Conservation (phyloP, 2,797 vertebrate species). For the Pantherophis vulpinus region DNA sequence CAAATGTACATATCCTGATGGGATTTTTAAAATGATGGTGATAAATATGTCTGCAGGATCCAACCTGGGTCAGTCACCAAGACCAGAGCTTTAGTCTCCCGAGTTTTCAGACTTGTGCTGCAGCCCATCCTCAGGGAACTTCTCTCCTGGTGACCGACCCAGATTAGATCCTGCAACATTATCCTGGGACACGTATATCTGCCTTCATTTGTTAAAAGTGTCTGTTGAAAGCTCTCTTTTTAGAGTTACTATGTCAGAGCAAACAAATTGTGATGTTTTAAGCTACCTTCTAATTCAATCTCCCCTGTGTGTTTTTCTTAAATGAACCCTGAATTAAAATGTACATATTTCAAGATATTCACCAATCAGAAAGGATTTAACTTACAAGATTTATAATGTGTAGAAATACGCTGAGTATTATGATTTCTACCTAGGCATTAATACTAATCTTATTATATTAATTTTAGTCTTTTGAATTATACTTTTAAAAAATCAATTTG, state of each 20-base stretch:
- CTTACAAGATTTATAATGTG: neutral
- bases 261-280: conserved; percentile 16
- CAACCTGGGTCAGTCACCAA: neutral
- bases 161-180: neutral
- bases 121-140: neutral
- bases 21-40: neutral
- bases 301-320: neutral
- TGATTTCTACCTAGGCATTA: neutral
- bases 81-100: neutral
- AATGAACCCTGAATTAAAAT: neutral
- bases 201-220: neutral
- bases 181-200: neutral
- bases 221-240: neutral
- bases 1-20: neutral
- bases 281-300: conserved; percentile 14
- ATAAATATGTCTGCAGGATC: neutral
- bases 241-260: conserved; percentile 12
- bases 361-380: neutral
- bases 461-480: neutral
- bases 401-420: neutral
- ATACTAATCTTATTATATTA: neutral
- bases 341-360: neutral
- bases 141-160: neutral
- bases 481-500: neutral
- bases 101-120: neutral